A percentile compares a stretch with the other conserved stretches of the same genome.
Evolutionary conservation across 2,888 invertebrate species (phyloP).

Genomic region (Scaptomyza flava): DNA sequence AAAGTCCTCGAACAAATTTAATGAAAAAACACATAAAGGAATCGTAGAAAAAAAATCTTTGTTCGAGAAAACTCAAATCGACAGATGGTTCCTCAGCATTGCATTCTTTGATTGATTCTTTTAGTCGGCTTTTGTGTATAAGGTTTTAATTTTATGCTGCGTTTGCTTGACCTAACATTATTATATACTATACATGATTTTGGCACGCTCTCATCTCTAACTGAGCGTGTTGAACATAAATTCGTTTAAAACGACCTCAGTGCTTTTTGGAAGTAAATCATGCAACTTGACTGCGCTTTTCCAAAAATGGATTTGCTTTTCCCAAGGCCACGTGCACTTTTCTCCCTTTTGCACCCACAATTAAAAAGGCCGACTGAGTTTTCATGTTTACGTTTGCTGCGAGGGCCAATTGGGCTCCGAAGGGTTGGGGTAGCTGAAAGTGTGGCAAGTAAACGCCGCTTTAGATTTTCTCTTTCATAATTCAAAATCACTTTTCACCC

Average conservation of each 20-base stretch:
- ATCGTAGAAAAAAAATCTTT: too few relatives aligned
- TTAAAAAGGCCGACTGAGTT: slow-evolving; percentile 10
- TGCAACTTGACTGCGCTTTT: slow-evolving; percentile 63
- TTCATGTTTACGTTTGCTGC: slow-evolving; percentile 16
- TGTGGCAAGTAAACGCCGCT: slow-evolving; percentile 47
- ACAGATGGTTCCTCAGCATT: too few relatives aligned
- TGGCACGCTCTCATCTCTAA: slow-evolving; percentile 14
- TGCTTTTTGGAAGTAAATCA: slow-evolving; percentile 71
- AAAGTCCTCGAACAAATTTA: too few relatives aligned
- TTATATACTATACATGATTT: too few relatives aligned
- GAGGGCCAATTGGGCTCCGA: not conserved
- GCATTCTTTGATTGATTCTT: too few relatives aligned
- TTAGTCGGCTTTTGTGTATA: too few relatives aligned
- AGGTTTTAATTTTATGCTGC: too few relatives aligned
- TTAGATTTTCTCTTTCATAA: slow-evolving; percentile 68
- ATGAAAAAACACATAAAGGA: too few relatives aligned
- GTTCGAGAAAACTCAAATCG: too few relatives aligned
- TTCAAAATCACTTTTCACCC: slow-evolving; percentile 71
- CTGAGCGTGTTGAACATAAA: slow-evolving; percentile 28
- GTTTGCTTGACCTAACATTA: too few relatives aligned
- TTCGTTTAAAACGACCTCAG: slow-evolving; percentile 45
- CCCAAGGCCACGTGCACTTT: not conserved
- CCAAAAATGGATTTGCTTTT: slow-evolving; percentile 42
- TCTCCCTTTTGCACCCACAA: not conserved
- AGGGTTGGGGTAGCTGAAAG: not conserved